A percentile compares a stretch with the other conserved stretches of the same genome.
phyloP scores from a whole-genome alignment of 1,140 invertebrate species.

The Bombus pyrosoma region DNA sequence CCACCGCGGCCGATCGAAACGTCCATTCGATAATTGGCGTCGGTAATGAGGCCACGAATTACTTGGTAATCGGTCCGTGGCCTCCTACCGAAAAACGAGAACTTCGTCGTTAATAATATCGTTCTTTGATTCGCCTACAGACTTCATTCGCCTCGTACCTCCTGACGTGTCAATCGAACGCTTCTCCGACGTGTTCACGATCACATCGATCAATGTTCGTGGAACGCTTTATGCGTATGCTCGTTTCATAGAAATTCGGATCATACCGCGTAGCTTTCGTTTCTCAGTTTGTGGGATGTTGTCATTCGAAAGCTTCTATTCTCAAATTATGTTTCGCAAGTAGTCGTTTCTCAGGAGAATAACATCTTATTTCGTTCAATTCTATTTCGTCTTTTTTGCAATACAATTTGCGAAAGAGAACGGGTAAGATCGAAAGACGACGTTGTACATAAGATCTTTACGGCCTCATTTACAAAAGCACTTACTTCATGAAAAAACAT shows the following conservation, averaged over 20 bases:
- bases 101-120: constrained; percentile 23
- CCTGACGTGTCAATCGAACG: constrained; percentile 7
- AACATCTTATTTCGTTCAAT: too few relatives aligned
- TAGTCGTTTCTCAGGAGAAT: too few relatives aligned
- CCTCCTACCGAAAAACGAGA: constrained; percentile 17
- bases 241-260: neutral
- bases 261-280: neutral
- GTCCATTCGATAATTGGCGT: constrained; percentile 78
- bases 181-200: neutral
- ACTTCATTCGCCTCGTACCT: neutral
- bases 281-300: neutral
- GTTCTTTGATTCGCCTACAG: neutral
- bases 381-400: too few relatives aligned
- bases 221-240: neutral
- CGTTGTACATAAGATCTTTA: too few relatives aligned
- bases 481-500: too few relatives aligned
- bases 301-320: neutral
- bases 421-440: too few relatives aligned
- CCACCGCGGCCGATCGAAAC: constrained; percentile 72
- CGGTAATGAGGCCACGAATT: constrained; percentile 72
- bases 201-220: neutral
- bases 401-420: too few relatives aligned
- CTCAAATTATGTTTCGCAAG: too few relatives aligned
- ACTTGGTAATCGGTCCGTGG: constrained; percentile 40
- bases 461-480: too few relatives aligned